Evolutionary conservation across 2,888 invertebrate species (phyloP), one percentile per base, ranked within the genome.

Genomic region (Agrotis puta): DNA sequence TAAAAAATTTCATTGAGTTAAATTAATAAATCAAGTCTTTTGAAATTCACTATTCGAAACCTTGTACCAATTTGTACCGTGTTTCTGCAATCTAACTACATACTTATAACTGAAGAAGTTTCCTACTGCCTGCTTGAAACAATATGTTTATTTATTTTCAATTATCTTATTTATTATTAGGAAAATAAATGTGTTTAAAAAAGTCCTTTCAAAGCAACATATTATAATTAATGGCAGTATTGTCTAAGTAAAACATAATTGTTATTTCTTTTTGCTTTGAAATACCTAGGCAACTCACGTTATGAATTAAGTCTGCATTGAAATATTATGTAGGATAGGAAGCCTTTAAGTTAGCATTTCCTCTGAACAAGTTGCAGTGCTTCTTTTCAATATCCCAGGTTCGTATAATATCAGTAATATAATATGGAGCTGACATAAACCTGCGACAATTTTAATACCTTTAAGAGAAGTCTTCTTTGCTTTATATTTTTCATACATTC

Each of bases 321-420:
- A 66, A 74, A 45, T 72, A 66, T 24, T 24, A n/a, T 47, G 16
- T 74, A 27, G 45, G 51, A 65, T 65, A 27, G 39, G 47, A 69
- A 74, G 39, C 53, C n/a, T 53, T 16, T 57, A 22, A 39, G 51
- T 54, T 70, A 70, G 33, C 27, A 74, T 74, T 74, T 80, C 48
- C 68, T 77, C 53, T 61, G 43, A 70, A 75, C 81, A 81, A 81
- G 72, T 86, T 84, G 75, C 72, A 86, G 67, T 77, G 84, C 83
- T 87, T 86, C 84, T 82, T 81, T 87, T 84, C 80, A 88, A 88
- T 88, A 82, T 81, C 74, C 66, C 71, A 57, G 69, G 59, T 62
- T n/a, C 66, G 24, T 73, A 64, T 71, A 24, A 68, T 50, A 68
- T 62, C 59, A 70, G 74, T 74, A 81, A 81, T 79, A 70, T 75